Conservation (phyloP, 2,113 vertebrate genomes). For the Oceanites oceanicus region DNA sequence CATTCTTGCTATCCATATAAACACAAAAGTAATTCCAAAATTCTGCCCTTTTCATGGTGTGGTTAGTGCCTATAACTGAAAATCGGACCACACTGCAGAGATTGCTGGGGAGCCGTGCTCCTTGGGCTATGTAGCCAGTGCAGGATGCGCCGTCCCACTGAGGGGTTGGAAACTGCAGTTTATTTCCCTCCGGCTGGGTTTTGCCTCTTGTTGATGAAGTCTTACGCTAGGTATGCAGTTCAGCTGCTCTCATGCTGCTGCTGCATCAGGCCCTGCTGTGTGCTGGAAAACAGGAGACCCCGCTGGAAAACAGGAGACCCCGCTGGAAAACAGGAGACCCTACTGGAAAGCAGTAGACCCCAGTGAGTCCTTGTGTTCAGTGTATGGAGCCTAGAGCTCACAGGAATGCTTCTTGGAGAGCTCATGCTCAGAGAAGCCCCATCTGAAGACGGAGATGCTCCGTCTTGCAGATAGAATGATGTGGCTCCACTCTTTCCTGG, state of each 20-base stretch:
- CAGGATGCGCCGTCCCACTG: not conserved
- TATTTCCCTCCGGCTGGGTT: not conserved
- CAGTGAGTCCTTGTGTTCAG: not conserved
- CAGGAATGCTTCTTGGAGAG: not conserved
- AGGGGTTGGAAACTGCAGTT: not conserved
- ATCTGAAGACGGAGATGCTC: not conserved
- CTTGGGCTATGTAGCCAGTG: not conserved
- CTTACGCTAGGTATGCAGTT: not conserved
- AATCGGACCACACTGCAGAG: not conserved
- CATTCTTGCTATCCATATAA: not conserved
- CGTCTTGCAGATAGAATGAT: not conserved
- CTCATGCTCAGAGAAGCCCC: not conserved
- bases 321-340: not conserved
- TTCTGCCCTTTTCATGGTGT: not conserved
- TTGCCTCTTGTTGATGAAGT: not conserved
- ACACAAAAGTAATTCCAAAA: accelerated
- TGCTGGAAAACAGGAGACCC: not conserved
- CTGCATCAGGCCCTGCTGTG: not conserved
- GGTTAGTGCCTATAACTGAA: not conserved
- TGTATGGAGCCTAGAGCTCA: not conserved
- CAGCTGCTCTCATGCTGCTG: not conserved
- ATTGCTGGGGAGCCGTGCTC: accelerated
- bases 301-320: not conserved
- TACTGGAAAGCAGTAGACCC: not conserved
- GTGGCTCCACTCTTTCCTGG: not conserved